Base-by-base conservation (phyloP, 2,888 invertebrate genomes). In the Drepanosiphum platanoidis region DNA sequence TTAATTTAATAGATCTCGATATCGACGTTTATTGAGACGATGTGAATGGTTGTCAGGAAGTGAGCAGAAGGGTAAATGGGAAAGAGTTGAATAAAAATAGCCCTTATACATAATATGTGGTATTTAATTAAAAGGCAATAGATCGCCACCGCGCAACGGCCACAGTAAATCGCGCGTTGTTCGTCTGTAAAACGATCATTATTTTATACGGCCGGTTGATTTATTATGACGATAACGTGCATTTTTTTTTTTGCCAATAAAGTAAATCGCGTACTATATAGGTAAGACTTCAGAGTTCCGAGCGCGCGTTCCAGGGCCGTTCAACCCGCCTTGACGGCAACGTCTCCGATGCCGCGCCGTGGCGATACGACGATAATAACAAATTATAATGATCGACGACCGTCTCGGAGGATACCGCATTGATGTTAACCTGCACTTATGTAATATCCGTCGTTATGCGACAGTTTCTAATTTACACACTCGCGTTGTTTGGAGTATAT, bases 341-440 rank as follows among this genome's bases (percentile, higher is more conserved):
- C 66, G 66, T 66, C 46, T 32, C 32, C 34, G 58, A 58, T 39
- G 61, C n/a, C 39, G 30, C 27, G 30, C 15, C 7, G 1, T 18
- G 34, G 18, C 32, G 9, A 3, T 39, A 27, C 27, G 18, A 77
- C 52, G 77, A 77, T 66, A 79, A 34, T 46, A 66, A 79, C 66
- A 42, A 18, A 79, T 79, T 79, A 66, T 79, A 79, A 79, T 79
- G 79, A 68, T 79, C 68, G 79, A 68, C 79, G n/a, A 46, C 34
- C 32, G 15, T 32, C 8, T 27, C 75, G 11, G 22, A 61, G 61
- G 7, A n/a, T 61, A 61, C 61, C 61, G n/a, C 58, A 61, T 27
- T 61, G 27, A 61, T 27, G 61, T 3, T 9, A 27, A 61, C 27
- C 61, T 61, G 5, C 46, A 52, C 52, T 3, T 52, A 22, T 52